Conservation (phyloP, 2,113 vertebrate species). For the Dicentrarchus labrax region DNA sequence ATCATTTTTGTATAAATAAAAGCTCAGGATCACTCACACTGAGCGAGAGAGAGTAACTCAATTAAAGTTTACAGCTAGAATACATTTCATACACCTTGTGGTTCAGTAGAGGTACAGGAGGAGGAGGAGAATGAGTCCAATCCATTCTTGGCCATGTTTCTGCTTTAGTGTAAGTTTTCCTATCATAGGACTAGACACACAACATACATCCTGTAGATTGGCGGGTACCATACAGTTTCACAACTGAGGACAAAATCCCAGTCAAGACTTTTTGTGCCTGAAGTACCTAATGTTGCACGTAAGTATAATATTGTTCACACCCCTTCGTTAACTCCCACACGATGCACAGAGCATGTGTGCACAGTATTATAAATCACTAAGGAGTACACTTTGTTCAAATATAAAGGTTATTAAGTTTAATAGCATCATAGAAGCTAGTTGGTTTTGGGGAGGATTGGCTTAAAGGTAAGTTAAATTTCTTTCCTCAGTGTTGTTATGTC, state of each 20-base stretch:
- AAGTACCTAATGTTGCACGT: conserved; percentile 37
- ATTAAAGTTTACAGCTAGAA: not conserved
- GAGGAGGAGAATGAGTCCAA: not conserved
- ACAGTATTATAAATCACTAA: not conserved
- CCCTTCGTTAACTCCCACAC: not conserved
- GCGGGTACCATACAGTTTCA: not conserved
- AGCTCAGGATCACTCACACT: not conserved
- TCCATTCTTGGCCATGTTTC: conserved; percentile 4
- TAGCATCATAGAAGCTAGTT: not conserved
- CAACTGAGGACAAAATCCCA: conserved; percentile 16
- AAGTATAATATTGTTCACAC: conserved; percentile 59
- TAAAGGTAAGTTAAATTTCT: conserved; percentile 62
- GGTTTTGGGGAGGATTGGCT: not conserved
- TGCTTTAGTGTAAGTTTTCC: conserved; percentile 21
- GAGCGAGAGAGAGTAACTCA: not conserved
- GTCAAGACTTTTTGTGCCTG: conserved; percentile 28
- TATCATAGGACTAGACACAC: conserved; percentile 1
- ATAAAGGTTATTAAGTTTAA: conserved; percentile 9
- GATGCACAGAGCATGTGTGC: conserved; percentile 8
- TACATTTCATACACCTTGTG: conserved; percentile 3
- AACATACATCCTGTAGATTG: not conserved
- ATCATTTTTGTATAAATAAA: not conserved
- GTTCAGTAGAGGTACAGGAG: not conserved
- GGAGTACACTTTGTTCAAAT: not conserved
- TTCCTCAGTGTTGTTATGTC: not conserved